Base-by-base conservation (phyloP, 2,113 vertebrate genomes). In the Motacilla tschutschensis region DNA sequence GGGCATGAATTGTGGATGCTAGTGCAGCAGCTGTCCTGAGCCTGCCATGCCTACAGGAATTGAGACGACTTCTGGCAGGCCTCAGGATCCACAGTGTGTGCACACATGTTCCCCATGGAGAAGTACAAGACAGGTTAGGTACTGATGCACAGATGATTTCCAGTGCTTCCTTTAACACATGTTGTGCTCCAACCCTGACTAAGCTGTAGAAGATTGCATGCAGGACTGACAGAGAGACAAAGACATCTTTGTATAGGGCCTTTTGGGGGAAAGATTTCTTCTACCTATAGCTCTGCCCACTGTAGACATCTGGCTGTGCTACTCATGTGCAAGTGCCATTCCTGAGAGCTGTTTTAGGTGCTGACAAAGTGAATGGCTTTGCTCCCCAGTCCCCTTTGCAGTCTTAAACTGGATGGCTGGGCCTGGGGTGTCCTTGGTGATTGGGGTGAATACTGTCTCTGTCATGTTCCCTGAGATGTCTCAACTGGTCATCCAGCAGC, bases 1-100 rank as follows among this genome's bases (percentile, higher is more conserved):
- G 12, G n/a, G 33, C n/a, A 31, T 0, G 0, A 58, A 74, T 9
- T 1, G 0, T 43, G 59, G 36, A 26, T 3, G 15, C 33, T 36
- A 33, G n/a, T 67, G 63, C n/a, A 75, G 58, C 57, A 63, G 58
- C n/a, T 82, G 22, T 38, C 21, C 58, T 73, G 65, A 21, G 38
- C 38, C 22, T 73, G 13, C 19, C 12, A 5, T 73, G 33, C 33
- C 33, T 53, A 19, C 4, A 38, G 54, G 50, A 72, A 43, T 28
- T 72, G 22, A 71, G n/a, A 59, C 51, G 15, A 46, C 10, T 76
- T 76, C 40, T 66, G 58, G 24, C 47, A 64, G 11, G 1, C 9
- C 24, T 54, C 57, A 62, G 43, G 25, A 80, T 25, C 17, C 35
- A 0, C 28, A 48, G 35, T 19, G 5, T 6, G 1, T 55, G 46